Conservation (phyloP, 2,888 invertebrate genomes). For the Synanthedon tipuliformis region DNA sequence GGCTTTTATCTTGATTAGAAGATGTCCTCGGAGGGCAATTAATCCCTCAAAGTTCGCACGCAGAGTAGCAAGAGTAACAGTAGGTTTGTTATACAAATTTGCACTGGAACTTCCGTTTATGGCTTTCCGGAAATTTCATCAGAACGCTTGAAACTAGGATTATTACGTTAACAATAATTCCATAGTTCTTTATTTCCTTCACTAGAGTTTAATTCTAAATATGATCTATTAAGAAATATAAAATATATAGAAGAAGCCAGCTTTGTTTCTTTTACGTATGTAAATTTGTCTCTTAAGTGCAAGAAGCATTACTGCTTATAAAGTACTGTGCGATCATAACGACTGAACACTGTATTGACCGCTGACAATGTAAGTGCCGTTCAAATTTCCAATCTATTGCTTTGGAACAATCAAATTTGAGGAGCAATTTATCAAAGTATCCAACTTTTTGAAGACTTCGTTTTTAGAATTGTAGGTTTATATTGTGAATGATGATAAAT, state of each 20-base stretch:
- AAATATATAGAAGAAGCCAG: too few species aligned
- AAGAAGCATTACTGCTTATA: neutral
- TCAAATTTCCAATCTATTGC: neutral
- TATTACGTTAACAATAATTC: too few species aligned
- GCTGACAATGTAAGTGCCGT: neutral
- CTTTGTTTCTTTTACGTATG: too few species aligned
- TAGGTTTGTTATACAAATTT: too few species aligned
- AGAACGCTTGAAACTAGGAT: too few species aligned
- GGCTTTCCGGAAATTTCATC: too few species aligned
- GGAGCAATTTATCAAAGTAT: conserved; percentile 1
- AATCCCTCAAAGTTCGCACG: conserved; percentile 6
- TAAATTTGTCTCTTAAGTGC: too few species aligned
- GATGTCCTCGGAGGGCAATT: conserved; percentile 6
- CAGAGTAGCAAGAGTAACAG: neutral
- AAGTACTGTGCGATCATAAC: neutral
- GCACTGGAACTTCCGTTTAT: too few species aligned
- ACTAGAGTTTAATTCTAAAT: too few species aligned
- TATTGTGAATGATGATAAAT: neutral
- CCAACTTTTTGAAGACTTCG: neutral
- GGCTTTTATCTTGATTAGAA: conserved; percentile 10
- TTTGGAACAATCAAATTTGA: neutral
- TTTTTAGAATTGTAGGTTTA: neutral
- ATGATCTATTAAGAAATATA: too few species aligned
- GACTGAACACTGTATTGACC: conserved; percentile 2
- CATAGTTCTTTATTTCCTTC: too few species aligned